Conservation (phyloP, 1,140 invertebrate genomes). For the Listronotus bonariensis region DNA sequence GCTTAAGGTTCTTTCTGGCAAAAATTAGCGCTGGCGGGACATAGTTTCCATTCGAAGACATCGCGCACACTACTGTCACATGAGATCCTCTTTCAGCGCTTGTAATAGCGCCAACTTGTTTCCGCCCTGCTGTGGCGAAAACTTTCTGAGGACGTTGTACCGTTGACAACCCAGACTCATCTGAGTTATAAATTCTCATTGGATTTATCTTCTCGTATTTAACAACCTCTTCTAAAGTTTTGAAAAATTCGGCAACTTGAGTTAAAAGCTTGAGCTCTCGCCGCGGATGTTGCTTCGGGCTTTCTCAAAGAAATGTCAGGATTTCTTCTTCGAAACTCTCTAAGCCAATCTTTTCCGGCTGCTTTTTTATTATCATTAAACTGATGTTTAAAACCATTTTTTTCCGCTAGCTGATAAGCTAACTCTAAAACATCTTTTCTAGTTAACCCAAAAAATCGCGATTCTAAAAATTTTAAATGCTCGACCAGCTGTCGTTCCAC, state of each 20-base stretch:
- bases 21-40: too few relatives aligned
- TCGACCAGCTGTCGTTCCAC: constrained; percentile 17
- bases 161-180: constrained; percentile 49
- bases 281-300: too few relatives aligned
- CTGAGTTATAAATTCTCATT: constrained; percentile 39
- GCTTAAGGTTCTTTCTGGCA: too few relatives aligned
- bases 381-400: constrained; percentile 36
- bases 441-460: constrained; percentile 33
- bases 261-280: too few relatives aligned
- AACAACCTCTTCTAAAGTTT: background rate
- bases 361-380: constrained; percentile 39
- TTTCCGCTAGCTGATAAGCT: constrained; percentile 45
- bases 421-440: constrained; percentile 37
- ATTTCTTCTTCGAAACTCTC: too few relatives aligned
- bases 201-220: background rate
- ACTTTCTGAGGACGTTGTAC: constrained; percentile 42
- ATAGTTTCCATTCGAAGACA: constrained; percentile 8
- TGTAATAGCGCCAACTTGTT: constrained; percentile 46
- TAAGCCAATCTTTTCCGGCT: constrained; percentile 37
- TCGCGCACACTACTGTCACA: constrained; percentile 38
- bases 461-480: constrained; percentile 11
- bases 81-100: constrained; percentile 49
- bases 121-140: constrained; percentile 45
- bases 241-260: constrained; percentile 5
- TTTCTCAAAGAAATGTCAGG: too few relatives aligned